A percentile compares a stretch with the other conserved stretches of the same genome.
These are phyloP conservation scores for Bubo bubo DNA, from an alignment of 2,113 vertebrate species.

Conservation along the genomic window DNA sequence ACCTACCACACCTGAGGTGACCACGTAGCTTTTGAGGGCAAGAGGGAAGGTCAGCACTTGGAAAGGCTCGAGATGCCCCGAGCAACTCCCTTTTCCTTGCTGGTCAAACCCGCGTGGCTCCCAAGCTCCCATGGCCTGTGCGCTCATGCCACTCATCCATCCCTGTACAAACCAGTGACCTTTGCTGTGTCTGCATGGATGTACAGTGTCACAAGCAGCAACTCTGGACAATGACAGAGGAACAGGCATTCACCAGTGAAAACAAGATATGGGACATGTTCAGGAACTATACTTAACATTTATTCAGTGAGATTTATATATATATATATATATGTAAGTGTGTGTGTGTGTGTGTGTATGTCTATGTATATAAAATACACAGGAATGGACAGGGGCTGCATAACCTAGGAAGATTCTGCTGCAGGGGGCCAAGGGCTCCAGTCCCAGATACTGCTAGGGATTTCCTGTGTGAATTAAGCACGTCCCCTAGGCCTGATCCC, in stretches of 20 bases:
- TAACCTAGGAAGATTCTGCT: not conserved
- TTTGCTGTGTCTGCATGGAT: conserved; percentile 71
- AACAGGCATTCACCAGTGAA: conserved; percentile 45
- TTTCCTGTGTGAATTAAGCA: not conserved
- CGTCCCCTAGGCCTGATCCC: not conserved
- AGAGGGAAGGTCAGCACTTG: not conserved
- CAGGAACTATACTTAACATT: conserved; percentile 41
- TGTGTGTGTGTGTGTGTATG: conserved; percentile 32
- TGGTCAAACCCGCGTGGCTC: not conserved
- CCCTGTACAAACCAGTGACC: conserved; percentile 45
- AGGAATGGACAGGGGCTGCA: not conserved
- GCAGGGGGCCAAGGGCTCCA: not conserved
- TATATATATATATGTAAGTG: conserved; percentile 8
- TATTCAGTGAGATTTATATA: conserved; percentile 41
- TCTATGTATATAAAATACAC: conserved; percentile 30
- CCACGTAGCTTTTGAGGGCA: not conserved
- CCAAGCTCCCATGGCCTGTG: not conserved
- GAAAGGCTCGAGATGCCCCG: not conserved
- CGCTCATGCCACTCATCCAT: not conserved
- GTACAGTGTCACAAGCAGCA: conserved; percentile 54
- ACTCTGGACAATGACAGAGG: conserved; percentile 59
- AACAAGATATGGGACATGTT: conserved; percentile 1
- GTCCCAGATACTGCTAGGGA: not conserved
- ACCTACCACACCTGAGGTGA: conserved; percentile 27
- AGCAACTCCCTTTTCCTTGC: not conserved